A percentile compares a stretch with the other conserved stretches of the same genome.
Conservation (phyloP, 2,113 vertebrate genomes). For the Bos indicus region DNA sequence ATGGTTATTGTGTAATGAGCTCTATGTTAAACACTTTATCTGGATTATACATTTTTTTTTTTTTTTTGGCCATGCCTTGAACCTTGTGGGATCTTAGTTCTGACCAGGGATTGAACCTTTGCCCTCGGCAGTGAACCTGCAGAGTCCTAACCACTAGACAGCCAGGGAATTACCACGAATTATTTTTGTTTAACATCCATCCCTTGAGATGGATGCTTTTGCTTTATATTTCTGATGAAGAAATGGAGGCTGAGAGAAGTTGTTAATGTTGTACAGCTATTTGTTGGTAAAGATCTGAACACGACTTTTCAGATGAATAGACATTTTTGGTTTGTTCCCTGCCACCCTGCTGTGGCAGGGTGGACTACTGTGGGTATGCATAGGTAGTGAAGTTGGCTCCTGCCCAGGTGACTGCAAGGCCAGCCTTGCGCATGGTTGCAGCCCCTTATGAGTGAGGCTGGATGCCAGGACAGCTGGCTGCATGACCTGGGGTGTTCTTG, state of each 20-base stretch:
- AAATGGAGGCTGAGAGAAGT: neutral
- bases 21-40: neutral
- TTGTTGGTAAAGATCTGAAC: neutral
- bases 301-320: neutral
- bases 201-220: neutral
- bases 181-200: neutral
- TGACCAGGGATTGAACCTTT: neutral
- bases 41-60: neutral
- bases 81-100: neutral
- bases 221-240: neutral
- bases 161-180: neutral
- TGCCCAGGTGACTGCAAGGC: neutral
- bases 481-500: neutral
- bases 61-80: neutral
- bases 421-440: neutral
- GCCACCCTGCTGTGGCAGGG: neutral
- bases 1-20: neutral
- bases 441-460: neutral
- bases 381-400: neutral
- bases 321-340: neutral
- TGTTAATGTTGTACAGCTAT: neutral
- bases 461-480: neutral
- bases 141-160: neutral
- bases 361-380: neutral
- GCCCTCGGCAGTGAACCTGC: neutral